These are phyloP conservation scores for Benitochromis conjunctus DNA, from an alignment of 2,113 vertebrate genomes.

Conservation along the genomic window DNA sequence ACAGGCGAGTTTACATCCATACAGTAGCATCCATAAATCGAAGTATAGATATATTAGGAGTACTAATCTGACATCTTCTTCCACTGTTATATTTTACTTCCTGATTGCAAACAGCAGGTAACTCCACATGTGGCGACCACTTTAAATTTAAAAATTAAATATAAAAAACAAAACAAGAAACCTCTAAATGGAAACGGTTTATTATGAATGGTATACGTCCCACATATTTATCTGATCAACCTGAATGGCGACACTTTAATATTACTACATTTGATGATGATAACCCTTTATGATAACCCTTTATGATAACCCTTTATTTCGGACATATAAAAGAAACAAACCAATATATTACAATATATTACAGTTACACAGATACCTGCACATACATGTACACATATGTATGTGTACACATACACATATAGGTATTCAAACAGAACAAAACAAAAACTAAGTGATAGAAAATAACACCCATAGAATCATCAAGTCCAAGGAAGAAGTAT, in stretches of 20 bases:
- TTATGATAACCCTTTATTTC: not conserved
- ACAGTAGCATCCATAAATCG: not conserved
- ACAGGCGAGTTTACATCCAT: not conserved
- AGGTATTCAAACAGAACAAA: no score
- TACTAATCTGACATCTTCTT: not conserved
- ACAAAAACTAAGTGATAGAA: no score
- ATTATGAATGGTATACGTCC: not conserved
- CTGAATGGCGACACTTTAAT: not conserved
- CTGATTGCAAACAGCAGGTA: not conserved
- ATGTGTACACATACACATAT: no score
- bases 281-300: not conserved
- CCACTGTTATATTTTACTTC: not conserved
- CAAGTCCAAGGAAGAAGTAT: no score
- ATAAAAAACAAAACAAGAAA: not conserved
- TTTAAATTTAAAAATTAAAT: not conserved
- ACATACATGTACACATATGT: no score
- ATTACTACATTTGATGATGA: not conserved
- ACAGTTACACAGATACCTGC: no score
- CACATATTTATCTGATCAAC: not conserved
- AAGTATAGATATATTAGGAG: not conserved
- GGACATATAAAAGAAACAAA: not conserved
- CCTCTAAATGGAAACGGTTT: not conserved
- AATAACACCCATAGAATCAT: no score
- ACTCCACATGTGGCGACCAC: not conserved
- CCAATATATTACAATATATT: no score